Conservation (phyloP, 2,113 vertebrate genomes). For the Connochaetes taurinus region DNA sequence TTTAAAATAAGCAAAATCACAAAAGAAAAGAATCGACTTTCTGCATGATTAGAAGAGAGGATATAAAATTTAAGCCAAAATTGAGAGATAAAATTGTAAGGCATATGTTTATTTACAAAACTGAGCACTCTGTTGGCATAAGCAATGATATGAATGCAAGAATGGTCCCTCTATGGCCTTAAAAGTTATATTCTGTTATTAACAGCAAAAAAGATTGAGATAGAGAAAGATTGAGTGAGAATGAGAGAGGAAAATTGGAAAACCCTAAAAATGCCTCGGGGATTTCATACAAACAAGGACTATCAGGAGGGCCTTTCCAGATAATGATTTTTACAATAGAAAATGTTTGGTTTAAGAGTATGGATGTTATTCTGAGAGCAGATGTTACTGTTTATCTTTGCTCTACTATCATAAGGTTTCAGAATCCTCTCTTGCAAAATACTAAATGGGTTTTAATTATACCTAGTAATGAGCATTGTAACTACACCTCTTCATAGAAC, state of each 20-base stretch:
- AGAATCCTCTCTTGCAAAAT: background rate
- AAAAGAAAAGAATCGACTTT: background rate
- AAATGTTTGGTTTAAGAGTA: background rate
- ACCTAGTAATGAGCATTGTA: background rate
- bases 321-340: background rate
- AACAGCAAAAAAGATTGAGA: background rate
- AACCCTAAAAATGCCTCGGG: background rate
- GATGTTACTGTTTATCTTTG: conserved; percentile 13
- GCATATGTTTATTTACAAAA: conserved; percentile 1
- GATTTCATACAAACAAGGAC: background rate
- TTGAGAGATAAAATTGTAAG: background rate
- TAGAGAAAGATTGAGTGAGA: background rate
- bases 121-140: background rate
- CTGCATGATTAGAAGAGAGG: background rate
- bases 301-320: background rate
- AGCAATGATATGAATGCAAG: background rate
- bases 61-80: background rate
- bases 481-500: background rate
- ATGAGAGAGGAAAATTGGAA: background rate
- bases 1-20: background rate
- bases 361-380: background rate
- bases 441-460: background rate
- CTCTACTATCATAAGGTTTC: background rate
- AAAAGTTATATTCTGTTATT: background rate
- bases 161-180: background rate